Base-by-base conservation (phyloP, 2,797 vertebrate species). In the Muscicapa striata region DNA sequence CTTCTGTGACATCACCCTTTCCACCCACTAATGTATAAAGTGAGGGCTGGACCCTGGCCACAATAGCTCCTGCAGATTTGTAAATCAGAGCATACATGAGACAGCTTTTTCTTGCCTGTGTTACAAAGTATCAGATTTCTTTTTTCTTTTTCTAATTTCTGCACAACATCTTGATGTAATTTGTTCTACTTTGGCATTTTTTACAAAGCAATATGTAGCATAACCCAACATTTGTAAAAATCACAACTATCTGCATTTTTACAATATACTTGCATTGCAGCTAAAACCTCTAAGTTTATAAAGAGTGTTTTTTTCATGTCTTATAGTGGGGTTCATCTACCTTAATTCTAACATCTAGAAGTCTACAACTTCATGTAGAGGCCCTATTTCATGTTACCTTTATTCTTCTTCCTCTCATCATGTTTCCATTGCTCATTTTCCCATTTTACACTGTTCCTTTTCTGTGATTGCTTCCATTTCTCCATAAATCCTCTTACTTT, bases 1-100 rank as follows among this genome's bases (percentile, higher is more conserved):
- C 89, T 92, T 92, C n/a, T 87, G 84, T 97, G 95, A 97, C 95
- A 97, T 95, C 94, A 96, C 58, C 51, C 41, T 91, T 93, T 94
- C 85, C 75, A 87, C 79, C 67, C 79, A 89, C 57, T 91, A 93
- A 92, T 80, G 82, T 95, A 95, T 95, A 94, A 97, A 94, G 86
- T 90, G 90, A 93, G 75, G 57, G 62, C 64, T 84, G 75, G 62
- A 76, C 46, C 73, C 40, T 1, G 5, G 66, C 82, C 32, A 89
- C 69, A 92, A 73, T 29, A 90, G 78, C 58, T 91, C 72, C 61
- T 46, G 45, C 54, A 68, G 69, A 87, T 85, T 81, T 89, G n/a
- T 87, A 74, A 94, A 9, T 76, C 81, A 59, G 22, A 45, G 48
- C 15, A 40, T 34, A 68, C 30, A 70, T 40, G 52, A 77, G 15